phyloP scores from a whole-genome alignment of 2,888 invertebrate genomes.

The Sminthurides aquaticus region DNA sequence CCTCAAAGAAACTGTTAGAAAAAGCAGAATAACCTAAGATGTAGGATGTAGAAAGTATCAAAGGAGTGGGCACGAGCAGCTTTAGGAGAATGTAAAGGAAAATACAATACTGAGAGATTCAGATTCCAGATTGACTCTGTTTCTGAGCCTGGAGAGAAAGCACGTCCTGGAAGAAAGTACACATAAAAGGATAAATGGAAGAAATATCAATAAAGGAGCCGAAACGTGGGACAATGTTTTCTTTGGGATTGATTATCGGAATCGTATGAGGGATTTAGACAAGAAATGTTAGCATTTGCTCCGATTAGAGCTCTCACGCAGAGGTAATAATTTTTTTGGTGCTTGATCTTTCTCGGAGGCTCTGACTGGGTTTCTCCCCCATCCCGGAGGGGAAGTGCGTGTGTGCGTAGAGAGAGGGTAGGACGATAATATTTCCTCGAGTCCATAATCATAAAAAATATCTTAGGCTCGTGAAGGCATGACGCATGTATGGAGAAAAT shows the following conservation, averaged over 20 bases:
- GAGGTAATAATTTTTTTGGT: not conserved
- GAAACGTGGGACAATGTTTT: too few relatives aligned
- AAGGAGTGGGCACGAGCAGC: not conserved
- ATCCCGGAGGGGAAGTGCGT: not conserved
- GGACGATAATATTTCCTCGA: constrained; percentile 23
- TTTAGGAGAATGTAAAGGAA: too few relatives aligned
- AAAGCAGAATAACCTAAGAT: too few relatives aligned
- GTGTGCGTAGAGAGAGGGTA: not conserved
- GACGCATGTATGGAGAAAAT: not conserved
- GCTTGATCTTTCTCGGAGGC: too few relatives aligned
- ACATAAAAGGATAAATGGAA: too few relatives aligned
- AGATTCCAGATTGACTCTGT: too few relatives aligned
- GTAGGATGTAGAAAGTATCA: not conserved
- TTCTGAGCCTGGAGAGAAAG: too few relatives aligned
- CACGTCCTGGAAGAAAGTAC: too few relatives aligned
- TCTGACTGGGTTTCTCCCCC: not conserved
- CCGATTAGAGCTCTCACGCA: not conserved
- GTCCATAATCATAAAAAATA: constrained; percentile 23
- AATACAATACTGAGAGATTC: too few relatives aligned
- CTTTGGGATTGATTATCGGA: not conserved
- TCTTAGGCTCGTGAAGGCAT: too few relatives aligned
- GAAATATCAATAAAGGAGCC: too few relatives aligned
- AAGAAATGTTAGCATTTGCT: not conserved
- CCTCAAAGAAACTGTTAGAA: too few relatives aligned
- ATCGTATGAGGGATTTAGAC: not conserved